Conservation (phyloP, 2,888 invertebrate genomes). For the Phengaris arion region DNA sequence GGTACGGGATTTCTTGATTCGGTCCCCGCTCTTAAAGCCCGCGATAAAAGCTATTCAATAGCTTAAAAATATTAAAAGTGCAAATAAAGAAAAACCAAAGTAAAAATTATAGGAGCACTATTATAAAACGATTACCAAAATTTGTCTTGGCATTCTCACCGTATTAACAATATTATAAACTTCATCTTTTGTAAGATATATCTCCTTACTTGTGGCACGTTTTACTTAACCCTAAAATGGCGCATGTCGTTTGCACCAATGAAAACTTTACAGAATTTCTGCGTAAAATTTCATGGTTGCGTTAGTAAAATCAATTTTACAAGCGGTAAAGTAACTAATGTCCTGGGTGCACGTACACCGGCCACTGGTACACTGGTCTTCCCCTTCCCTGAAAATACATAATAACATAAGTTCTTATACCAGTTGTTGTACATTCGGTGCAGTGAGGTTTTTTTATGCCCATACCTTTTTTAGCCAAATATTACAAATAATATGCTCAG, state of each 20-base stretch:
- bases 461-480: no score
- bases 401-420: background rate
- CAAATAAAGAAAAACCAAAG: background rate
- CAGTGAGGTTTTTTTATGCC: no score
- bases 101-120: background rate
- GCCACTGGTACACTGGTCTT: conserved; percentile 62
- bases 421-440: no score
- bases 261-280: background rate
- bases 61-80: background rate
- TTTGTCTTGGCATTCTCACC: background rate
- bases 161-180: background rate
- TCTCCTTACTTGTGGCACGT: conserved; percentile 6
- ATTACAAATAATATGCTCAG: no score
- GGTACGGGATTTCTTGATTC: no score
- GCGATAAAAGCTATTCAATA: no score
- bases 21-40: no score
- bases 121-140: background rate
- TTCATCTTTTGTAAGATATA: background rate
- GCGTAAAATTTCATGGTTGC: conserved; percentile 12
- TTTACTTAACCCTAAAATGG: conserved; percentile 14
- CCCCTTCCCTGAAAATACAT: conserved; percentile 52
- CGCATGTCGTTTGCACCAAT: background rate
- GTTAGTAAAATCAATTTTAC: conserved; percentile 9
- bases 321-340: conserved; percentile 46
- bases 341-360: conserved; percentile 58